Conservation (phyloP, 2,888 invertebrate species). For the Catocala sponsa region DNA sequence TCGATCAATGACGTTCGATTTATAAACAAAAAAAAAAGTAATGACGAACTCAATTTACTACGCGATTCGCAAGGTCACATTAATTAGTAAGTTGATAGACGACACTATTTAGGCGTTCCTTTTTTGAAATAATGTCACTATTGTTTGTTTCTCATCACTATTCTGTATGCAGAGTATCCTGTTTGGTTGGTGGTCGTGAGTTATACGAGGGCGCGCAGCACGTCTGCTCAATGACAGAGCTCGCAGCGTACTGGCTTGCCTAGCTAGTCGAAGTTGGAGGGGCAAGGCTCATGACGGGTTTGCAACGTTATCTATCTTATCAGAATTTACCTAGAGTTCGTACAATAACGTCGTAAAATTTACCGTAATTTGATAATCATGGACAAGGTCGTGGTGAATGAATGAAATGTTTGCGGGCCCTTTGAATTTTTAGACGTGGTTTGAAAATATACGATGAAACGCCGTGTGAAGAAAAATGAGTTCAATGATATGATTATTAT, state of each 20-base stretch:
- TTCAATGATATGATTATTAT: too few species aligned
- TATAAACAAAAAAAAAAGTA: conserved; percentile 44
- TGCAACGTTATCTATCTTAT: conserved; percentile 63
- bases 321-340: conserved; percentile 60
- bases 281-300: conserved; percentile 45
- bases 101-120: conserved; percentile 46
- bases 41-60: conserved; percentile 44
- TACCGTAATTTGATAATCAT: conserved; percentile 57
- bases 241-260: conserved; percentile 54
- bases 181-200: conserved; percentile 43
- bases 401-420: conserved; percentile 30
- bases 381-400: conserved; percentile 49
- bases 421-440: background rate
- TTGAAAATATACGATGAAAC: background rate
- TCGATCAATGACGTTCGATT: conserved; percentile 44
- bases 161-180: conserved; percentile 54
- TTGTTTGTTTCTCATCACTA: conserved; percentile 62
- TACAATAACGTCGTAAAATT: conserved; percentile 61
- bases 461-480: background rate
- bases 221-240: conserved; percentile 42
- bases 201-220: conserved; percentile 27
- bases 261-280: conserved; percentile 32
- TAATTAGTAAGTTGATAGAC: conserved; percentile 36
- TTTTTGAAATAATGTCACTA: conserved; percentile 56
- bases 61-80: conserved; percentile 49